These are phyloP conservation scores for Spodoptera littoralis DNA, from an alignment of 2,888 invertebrate genomes.

Conservation along the genomic window DNA sequence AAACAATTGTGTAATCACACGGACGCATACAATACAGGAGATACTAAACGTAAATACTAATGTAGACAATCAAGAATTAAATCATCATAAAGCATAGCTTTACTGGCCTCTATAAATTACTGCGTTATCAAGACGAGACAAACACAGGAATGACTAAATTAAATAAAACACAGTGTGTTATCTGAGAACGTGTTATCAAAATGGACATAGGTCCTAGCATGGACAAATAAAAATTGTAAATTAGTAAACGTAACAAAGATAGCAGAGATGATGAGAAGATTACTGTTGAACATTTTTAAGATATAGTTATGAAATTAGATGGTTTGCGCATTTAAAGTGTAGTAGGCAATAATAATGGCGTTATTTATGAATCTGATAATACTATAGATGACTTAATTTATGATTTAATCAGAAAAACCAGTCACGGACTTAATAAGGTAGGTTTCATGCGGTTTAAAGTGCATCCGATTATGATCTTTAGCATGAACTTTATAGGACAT, in stretches of 20 bases:
- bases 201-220: constrained; percentile 79
- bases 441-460: constrained; percentile 24
- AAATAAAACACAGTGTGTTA: constrained; percentile 81
- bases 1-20: constrained; percentile 70
- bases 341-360: neutral
- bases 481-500: constrained; percentile 41
- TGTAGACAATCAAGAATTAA: constrained; percentile 79
- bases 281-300: constrained; percentile 7
- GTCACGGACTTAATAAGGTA: constrained; percentile 38
- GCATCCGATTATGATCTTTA: constrained; percentile 43
- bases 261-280: constrained; percentile 28
- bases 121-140: constrained; percentile 74
- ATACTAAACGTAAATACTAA: constrained; percentile 74
- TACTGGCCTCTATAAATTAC: constrained; percentile 84
- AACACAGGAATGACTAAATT: constrained; percentile 79
- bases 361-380: constrained; percentile 15
- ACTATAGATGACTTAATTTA: constrained; percentile 35
- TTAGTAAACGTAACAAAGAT: constrained; percentile 46
- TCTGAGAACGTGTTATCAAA: constrained; percentile 77
- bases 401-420: constrained; percentile 37
- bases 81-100: constrained; percentile 83
- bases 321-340: neutral
- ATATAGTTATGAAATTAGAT: constrained; percentile 11
- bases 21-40: constrained; percentile 68
- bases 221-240: constrained; percentile 60